Evolutionary conservation across 2,888 invertebrate species (phyloP).

Genomic region (Pachymerium ferrugineum): DNA sequence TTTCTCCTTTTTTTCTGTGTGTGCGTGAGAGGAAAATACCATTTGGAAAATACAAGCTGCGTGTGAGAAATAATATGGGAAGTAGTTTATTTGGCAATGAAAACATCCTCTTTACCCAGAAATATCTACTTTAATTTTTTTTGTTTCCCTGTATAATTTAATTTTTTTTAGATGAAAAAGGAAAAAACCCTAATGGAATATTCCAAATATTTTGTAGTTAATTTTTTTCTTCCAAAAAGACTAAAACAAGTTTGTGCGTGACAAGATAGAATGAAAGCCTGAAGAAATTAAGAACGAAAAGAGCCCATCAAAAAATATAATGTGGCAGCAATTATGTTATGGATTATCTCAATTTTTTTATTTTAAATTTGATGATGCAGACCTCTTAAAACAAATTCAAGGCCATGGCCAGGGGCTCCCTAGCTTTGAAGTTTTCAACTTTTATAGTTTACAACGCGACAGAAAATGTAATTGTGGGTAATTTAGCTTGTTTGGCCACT

Average conservation of each 20-base stretch:
- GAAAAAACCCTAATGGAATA: too few species aligned
- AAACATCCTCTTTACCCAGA: not conserved
- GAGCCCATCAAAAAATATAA: slow-evolving; percentile 13
- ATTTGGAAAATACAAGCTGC: not conserved
- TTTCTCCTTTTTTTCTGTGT: too few species aligned
- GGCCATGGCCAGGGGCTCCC: slow-evolving; percentile 11
- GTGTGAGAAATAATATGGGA: not conserved
- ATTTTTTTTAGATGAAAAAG: too few species aligned
- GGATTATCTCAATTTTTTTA: not conserved
- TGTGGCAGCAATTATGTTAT: slow-evolving; percentile 3
- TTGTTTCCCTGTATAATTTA: not conserved
- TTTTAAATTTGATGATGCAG: slow-evolving; percentile 16
- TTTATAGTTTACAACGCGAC: not conserved
- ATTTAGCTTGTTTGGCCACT: not conserved
- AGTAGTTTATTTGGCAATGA: too few species aligned
- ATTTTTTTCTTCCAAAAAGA: not conserved
- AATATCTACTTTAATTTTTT: not conserved
- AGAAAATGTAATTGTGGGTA: not conserved
- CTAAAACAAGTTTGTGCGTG: slow-evolving; percentile 4
- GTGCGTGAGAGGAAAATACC: too few species aligned
- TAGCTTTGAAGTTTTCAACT: not conserved
- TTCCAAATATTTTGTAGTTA: not conserved
- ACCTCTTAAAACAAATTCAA: slow-evolving; percentile 5
- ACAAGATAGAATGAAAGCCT: slow-evolving; percentile 5
- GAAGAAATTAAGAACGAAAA: slow-evolving; percentile 10